These are phyloP conservation scores for Acanthosepion pharaonis DNA, from an alignment of 2,888 invertebrate genomes.

Conservation along the genomic window DNA sequence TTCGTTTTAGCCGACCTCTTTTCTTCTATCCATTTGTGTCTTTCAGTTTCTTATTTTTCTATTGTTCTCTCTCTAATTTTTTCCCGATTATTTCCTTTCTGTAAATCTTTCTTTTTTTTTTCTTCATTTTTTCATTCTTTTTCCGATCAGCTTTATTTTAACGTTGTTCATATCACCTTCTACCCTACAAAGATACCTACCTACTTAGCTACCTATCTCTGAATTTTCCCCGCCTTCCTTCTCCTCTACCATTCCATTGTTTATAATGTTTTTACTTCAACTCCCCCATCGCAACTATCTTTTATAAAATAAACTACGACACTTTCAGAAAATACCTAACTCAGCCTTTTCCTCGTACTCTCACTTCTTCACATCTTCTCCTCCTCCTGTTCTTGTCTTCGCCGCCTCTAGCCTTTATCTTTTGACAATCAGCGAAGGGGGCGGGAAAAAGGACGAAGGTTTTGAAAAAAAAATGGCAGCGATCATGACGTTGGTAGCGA, in stretches of 20 bases:
- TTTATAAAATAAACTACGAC: constrained; percentile 8
- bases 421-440: background rate
- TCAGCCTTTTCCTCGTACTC: background rate
- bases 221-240: too few relatives aligned
- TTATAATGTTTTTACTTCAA: background rate
- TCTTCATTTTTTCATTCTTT: background rate
- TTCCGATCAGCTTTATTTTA: background rate
- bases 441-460: too few relatives aligned
- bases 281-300: background rate
- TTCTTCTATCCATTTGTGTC: background rate
- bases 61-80: too few relatives aligned
- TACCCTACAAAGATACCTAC: too few relatives aligned
- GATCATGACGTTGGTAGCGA: background rate
- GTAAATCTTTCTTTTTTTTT: background rate
- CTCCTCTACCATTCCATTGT: background rate
- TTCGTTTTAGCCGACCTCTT: background rate
- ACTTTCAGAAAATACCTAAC: background rate
- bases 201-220: too few relatives aligned
- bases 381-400: background rate
- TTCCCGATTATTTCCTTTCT: too few relatives aligned
- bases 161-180: background rate
- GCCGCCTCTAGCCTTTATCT: background rate
- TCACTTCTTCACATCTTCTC: background rate
- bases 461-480: background rate
- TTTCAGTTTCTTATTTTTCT: too few relatives aligned